Conservation (phyloP, 2,113 vertebrate genomes). For the Toxotes chatareus region DNA sequence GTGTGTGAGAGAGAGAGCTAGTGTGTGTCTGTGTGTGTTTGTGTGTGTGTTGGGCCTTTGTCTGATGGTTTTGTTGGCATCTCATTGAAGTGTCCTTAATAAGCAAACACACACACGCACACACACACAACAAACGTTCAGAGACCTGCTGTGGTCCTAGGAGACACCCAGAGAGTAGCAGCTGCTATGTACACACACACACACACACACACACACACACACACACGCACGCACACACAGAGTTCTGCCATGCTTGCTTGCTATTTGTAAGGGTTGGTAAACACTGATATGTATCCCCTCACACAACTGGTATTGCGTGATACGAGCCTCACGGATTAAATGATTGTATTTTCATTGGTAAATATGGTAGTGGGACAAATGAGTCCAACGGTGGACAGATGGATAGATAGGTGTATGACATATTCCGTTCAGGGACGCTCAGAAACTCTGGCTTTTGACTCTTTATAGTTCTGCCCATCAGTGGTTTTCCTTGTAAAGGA, state of each 20-base stretch:
- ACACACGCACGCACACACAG: slow-evolving; percentile 26
- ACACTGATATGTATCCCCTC: slow-evolving; percentile 42
- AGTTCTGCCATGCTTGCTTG: slow-evolving; percentile 35
- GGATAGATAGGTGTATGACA: neutral
- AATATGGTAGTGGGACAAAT: neutral
- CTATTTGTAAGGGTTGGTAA: slow-evolving; percentile 46
- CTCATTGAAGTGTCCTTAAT: slow-evolving; percentile 64
- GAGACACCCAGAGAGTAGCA: slow-evolving; percentile 59
- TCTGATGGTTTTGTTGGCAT: slow-evolving; percentile 23
- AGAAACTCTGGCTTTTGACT: too few species aligned
- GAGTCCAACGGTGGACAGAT: neutral
- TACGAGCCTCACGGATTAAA: slow-evolving; percentile 50
- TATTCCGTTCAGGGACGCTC: too few species aligned
- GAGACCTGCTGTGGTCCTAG: slow-evolving; percentile 52
- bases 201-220: slow-evolving; percentile 14
- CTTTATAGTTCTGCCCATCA: too few species aligned
- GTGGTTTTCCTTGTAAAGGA: too few species aligned
- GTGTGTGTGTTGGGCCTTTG: neutral
- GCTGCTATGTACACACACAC: slow-evolving; percentile 40
- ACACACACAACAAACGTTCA: slow-evolving; percentile 35
- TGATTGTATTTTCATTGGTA: neutral
- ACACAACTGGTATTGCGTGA: slow-evolving; percentile 51
- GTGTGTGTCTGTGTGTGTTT: neutral
- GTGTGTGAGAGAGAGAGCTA: neutral
- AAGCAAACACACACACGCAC: slow-evolving; percentile 24